Percentiles rank a stretch among this genome's conserved stretches.
Evolutionary conservation across 2,113 vertebrate genomes (phyloP).

Genomic region (Grallaria varia): DNA sequence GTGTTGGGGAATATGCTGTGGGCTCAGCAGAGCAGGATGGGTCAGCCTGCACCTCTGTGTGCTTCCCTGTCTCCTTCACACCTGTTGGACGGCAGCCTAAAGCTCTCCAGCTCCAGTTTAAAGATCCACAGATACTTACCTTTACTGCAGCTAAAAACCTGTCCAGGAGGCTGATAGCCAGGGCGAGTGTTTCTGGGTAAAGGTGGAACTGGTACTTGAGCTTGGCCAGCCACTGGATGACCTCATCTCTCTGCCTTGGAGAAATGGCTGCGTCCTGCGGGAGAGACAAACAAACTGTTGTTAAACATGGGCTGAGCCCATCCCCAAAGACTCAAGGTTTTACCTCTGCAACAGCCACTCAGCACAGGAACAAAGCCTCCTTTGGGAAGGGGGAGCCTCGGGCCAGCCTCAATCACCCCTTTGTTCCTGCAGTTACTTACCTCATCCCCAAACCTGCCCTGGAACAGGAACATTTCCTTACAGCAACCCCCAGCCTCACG

Average conservation of each 20-base stretch:
- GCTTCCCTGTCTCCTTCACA: neutral
- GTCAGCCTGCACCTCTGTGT: too few relatives aligned
- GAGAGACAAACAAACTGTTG: neutral
- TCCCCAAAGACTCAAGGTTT: neutral
- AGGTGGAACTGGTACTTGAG: slow-evolving; percentile 89
- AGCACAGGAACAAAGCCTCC: neutral
- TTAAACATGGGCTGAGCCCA: neutral
- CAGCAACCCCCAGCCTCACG: neutral
- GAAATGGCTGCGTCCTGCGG: slow-evolving; percentile 91
- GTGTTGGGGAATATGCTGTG: neutral
- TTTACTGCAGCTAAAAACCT: slow-evolving; percentile 94
- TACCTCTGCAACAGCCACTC: neutral
- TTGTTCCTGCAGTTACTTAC: neutral
- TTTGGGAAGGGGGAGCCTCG: neutral
- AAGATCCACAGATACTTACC: slow-evolving; percentile 74
- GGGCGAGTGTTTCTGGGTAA: slow-evolving; percentile 94
- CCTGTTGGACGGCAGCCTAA: too few relatives aligned
- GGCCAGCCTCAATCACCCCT: neutral
- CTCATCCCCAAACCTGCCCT: neutral
- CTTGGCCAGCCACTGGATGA: slow-evolving; percentile 91
- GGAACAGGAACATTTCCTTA: neutral
- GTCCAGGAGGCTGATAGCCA: slow-evolving; percentile 93
- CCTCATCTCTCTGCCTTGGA: slow-evolving; percentile 94
- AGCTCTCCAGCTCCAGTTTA: neutral
- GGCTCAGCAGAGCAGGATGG: neutral